Evolutionary conservation across 1,140 invertebrate genomes (phyloP), one percentile per base, ranked within the genome.

Genomic region (Lithobius niger): DNA sequence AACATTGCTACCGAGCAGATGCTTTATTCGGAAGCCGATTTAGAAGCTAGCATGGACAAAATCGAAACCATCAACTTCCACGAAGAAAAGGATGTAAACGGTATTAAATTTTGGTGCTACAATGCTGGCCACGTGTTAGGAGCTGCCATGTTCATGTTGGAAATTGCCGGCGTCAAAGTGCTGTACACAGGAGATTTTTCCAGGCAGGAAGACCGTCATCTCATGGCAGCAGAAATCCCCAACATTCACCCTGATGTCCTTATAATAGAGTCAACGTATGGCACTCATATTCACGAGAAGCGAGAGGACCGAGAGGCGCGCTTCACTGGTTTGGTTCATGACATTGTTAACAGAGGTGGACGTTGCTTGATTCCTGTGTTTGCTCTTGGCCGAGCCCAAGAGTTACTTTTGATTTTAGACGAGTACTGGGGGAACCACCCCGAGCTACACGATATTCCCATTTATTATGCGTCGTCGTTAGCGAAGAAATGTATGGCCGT

Each of bases 401-500:
- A 98, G 71, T 72, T 99, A 16, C 73, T 98, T 0, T 76, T 99
- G 2, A 99, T 99, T 66, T 73, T 97, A 60, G 96, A 99, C 73
- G 96, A 99, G 70, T 99, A 92, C 74, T 99, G 97, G 97, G 82
- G 86, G 44, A 82, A 88, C 47, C 96, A 99, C 77, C 95, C 94
- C 0, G 96, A 99, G 74, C 72, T 99, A 1, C 95, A 99, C 63
- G 93, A 99, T 69, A 92, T 99, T 62, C 97, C 97, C 0, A 98
- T 99, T 60, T 99, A 99, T 74, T 99, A 99, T 75, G 96, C 96
- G 0, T 97, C 94, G 0, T 97, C 94, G 0, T 73, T 99, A 36
- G 97, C 97, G 1, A 99, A 99, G 70, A 99, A 99, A 67, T 99
- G 97, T 68, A 99, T 99, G 95, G 88, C 92, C 55, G 96, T 99